phyloP scores from a whole-genome alignment of 2,888 invertebrate genomes.

The Drosophila crucigera region DNA sequence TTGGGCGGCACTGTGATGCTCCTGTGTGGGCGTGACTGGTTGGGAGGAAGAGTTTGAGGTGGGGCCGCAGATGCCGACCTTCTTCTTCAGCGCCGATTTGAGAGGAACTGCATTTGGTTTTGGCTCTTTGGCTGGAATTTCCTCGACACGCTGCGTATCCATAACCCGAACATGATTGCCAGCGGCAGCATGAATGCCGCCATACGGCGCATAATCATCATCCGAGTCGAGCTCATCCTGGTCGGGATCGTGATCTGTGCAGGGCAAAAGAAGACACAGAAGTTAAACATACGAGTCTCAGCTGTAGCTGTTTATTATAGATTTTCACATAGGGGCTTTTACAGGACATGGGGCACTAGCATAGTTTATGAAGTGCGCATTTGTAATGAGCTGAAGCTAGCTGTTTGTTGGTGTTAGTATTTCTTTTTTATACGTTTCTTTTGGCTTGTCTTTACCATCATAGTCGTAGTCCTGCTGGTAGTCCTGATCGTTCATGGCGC shows the following conservation, averaged over 20 bases:
- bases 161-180: conserved; percentile 87
- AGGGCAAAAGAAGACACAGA: background rate
- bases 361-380: conserved; percentile 73
- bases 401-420: conserved; percentile 6
- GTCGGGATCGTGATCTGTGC: conserved; percentile 86
- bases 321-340: background rate
- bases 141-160: conserved; percentile 94
- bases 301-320: background rate
- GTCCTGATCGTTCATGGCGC: conserved; percentile 84
- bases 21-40: conserved; percentile 91
- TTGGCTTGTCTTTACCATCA: conserved; percentile 86
- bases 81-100: conserved; percentile 96
- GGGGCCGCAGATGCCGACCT: conserved; percentile 84
- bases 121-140: conserved; percentile 97
- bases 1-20: conserved; percentile 81
- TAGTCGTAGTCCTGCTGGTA: conserved; percentile 88
- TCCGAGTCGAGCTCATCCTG: conserved; percentile 89
- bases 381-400: conserved; percentile 71
- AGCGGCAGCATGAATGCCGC: conserved; percentile 84
- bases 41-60: conserved; percentile 74
- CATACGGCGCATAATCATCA: conserved; percentile 87
- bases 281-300: background rate
- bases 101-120: conserved; percentile 95
- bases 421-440: background rate
- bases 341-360: conserved; percentile 57